Evolutionary conservation across 1,140 invertebrate genomes (phyloP).

Genomic region (Pogonus chalceus): DNA sequence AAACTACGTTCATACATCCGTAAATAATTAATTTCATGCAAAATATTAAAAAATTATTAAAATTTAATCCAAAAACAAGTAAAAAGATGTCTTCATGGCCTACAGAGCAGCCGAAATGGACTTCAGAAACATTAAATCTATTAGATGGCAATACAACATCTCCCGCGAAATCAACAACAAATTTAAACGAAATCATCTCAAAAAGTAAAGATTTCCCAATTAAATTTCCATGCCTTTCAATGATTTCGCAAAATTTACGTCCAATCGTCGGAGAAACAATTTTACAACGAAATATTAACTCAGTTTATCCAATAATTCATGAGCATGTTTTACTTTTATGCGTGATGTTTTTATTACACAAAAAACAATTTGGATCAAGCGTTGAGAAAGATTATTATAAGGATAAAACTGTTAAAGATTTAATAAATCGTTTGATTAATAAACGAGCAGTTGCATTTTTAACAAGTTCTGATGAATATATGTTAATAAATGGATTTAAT

Average conservation of each 20-base stretch:
- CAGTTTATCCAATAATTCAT: slow-evolving; percentile 39
- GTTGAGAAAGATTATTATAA: slow-evolving; percentile 44
- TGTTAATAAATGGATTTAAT: slow-evolving; percentile 37
- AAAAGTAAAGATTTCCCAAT: slow-evolving; percentile 37
- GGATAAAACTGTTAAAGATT: slow-evolving; percentile 42
- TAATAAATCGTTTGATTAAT: slow-evolving; percentile 44
- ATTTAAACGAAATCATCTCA: slow-evolving; percentile 32
- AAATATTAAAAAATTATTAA: too few relatives aligned
- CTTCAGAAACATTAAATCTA: neutral
- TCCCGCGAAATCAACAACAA: slow-evolving; percentile 19
- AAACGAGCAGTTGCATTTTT: slow-evolving; percentile 46
- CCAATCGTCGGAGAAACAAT: slow-evolving; percentile 26
- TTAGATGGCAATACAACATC: neutral
- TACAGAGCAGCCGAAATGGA: neutral
- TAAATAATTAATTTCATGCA: too few relatives aligned
- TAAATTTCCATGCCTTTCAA: slow-evolving; percentile 35
- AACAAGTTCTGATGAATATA: slow-evolving; percentile 38
- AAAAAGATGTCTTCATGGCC: neutral
- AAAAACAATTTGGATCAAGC: slow-evolving; percentile 38
- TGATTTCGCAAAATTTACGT: slow-evolving; percentile 29
- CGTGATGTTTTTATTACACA: slow-evolving; percentile 36
- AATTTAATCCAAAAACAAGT: too few relatives aligned
- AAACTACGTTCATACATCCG: too few relatives aligned
- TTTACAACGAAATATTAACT: slow-evolving; percentile 37
- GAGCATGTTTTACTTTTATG: slow-evolving; percentile 36